Evolutionary conservation across 2,797 vertebrate genomes (phyloP), one percentile per base, ranked within the genome.

Genomic region (Phalloptychus januarius): DNA sequence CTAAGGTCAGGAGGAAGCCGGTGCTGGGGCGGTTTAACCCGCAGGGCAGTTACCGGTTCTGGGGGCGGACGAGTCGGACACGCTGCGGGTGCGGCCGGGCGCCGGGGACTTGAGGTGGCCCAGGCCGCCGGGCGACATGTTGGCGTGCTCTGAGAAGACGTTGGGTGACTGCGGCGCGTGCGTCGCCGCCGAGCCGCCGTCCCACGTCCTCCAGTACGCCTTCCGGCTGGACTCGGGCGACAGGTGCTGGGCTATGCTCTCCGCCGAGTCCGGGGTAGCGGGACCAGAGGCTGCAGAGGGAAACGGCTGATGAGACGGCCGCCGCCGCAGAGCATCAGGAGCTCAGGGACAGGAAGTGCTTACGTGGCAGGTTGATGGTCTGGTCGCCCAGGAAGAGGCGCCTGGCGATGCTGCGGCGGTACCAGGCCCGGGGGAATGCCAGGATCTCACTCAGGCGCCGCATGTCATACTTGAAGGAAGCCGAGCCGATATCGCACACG

Each of bases 391-490:
- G 94, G 88, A 99, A 99, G 31, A 99, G 96, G 72, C 98, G 96
- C 16, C 98, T 95, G 85, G 98, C 98, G 72, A 99, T 99, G 83
- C 98, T 99, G 50, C 98, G 96, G 12, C 98, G 96, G 86, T 99
- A 99, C 98, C 98, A 99, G 73, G 98, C 98, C 87, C 96, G 96
- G 0, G 98, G 98, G 87, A 99, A 99, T 42, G 98, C 98, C 87
- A 99, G 94, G 90, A 99, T 99, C 94, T 99, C 98, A 79, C 98
- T 99, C 86, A 99, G 96, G 33, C 98, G 95, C 28, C 98, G 95
- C 98, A 99, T 99, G 89, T 99, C 98, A 0, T 99, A 99, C 87
- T 99, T 99, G 86, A 99, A 99, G 71, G 98, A 99, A 76, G 98
- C 98, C 1, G 98, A 99, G 72, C 98, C 98, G 50, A 99, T 99